These are phyloP conservation scores for Mungos mungo DNA, from an alignment of 2,113 vertebrate genomes.

Conservation along the genomic window DNA sequence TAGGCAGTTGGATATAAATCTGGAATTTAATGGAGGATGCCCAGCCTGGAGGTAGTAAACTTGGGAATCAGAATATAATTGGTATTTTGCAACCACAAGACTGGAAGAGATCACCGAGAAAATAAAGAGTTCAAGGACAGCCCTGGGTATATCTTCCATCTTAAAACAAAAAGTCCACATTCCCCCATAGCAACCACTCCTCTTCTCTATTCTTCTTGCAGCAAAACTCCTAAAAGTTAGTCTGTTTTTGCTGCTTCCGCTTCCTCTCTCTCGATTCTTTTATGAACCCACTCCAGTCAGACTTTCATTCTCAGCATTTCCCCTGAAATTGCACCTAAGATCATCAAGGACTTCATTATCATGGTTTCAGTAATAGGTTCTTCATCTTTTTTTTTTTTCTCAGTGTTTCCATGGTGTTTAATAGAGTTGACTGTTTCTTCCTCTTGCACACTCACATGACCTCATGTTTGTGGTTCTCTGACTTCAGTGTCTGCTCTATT, in stretches of 20 bases:
- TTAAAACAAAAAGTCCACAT: background rate
- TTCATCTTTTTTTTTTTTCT: slow-evolving; percentile 23
- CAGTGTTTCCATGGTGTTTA: background rate
- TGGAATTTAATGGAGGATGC: background rate
- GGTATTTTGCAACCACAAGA: background rate
- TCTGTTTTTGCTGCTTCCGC: background rate
- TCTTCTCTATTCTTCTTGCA: background rate
- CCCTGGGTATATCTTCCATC: background rate
- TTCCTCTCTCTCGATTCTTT: background rate
- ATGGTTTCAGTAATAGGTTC: slow-evolving; percentile 11
- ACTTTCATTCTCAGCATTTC: background rate
- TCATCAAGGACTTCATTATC: background rate
- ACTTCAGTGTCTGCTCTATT: background rate
- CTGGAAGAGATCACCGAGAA: background rate
- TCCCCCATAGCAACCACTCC: background rate
- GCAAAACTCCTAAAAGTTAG: background rate
- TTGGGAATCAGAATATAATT: background rate
- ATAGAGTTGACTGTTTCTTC: background rate
- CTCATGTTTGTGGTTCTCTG: background rate
- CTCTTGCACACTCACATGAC: background rate
- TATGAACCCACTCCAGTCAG: background rate
- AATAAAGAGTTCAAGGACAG: background rate
- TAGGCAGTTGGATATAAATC: background rate
- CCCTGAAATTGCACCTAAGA: background rate
- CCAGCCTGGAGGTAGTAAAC: background rate